These are phyloP conservation scores for Coboldia fuscipes DNA, from an alignment of 1,140 invertebrate genomes.

Conservation along the genomic window DNA sequence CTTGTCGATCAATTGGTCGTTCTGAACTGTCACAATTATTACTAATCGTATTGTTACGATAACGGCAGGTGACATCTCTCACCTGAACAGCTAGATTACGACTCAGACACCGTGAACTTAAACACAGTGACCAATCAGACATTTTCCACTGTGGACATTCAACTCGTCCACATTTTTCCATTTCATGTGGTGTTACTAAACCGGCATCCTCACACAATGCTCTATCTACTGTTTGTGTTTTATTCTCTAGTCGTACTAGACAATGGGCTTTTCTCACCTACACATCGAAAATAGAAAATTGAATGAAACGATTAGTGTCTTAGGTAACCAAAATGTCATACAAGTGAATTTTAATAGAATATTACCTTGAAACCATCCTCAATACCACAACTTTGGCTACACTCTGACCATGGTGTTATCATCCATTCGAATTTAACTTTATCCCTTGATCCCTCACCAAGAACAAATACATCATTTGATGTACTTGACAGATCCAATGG, in stretches of 20 bases:
- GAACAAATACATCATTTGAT: constrained; percentile 3
- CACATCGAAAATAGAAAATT: too few relatives aligned
- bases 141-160: constrained; percentile 51
- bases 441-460: constrained; percentile 16
- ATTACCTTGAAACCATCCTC: constrained; percentile 21
- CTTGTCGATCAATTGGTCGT: constrained; percentile 43
- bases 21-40: constrained; percentile 39
- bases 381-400: constrained; percentile 68
- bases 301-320: too few relatives aligned
- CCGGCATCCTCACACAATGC: constrained; percentile 48
- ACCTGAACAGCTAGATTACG: constrained; percentile 61
- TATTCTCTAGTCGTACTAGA: constrained; percentile 24
- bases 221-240: constrained; percentile 33
- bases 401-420: constrained; percentile 63
- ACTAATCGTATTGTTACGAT: constrained; percentile 33
- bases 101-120: constrained; percentile 47
- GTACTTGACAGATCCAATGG: not conserved
- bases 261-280: constrained; percentile 6
- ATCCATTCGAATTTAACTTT: constrained; percentile 55
- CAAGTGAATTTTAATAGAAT: not conserved
- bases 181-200: constrained; percentile 34
- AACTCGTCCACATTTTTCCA: constrained; percentile 41
- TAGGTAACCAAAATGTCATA: not conserved
- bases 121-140: constrained; percentile 46
- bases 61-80: constrained; percentile 45